Evolutionary conservation across 2,113 vertebrate species (phyloP), one percentile per base, ranked within the genome.

Genomic region (Chrysemys picta): DNA sequence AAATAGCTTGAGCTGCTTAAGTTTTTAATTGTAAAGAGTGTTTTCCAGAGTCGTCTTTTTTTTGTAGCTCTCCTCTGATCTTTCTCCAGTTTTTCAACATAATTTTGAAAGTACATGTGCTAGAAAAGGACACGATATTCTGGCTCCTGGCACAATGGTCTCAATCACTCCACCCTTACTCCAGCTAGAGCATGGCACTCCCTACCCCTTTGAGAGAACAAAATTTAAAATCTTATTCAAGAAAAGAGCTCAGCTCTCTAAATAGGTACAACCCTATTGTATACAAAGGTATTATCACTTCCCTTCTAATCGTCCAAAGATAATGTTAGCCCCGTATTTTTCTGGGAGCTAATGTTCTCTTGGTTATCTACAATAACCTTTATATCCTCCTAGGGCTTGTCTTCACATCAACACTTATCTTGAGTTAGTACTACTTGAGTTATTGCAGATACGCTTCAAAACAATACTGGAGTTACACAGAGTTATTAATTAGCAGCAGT

Each of bases 231-330:
- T 42, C 42, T 42, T 42, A 42, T 42, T 42, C 42, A 42, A 42
- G 42, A 42, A 42, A 42, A 42, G 42, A 42, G 42, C 42, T 42
- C 42, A 42, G 42, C 42, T 42, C 42, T 42, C 42, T 42, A 42
- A 42, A 42, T 42, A 42, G 42, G 42, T 42, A 42, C 42, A 42
- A 42, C 42, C 42, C 42, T 42, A 42, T 42, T 42, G 16, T 38
- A 72, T 72, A 35, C 35, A 22, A 72, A 38, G 5, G 35, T 72
- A 14, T 24, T 11, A 4, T 17, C 13, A 78, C 38, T 21, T 92
- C 27, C n/a, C 82, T 90, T 87, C 31, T 91, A 31, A 22, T 90
- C 31, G 2, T 88, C 93, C 57, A 91, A 80, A 38, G 65, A 62
- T 16, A 50, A 35, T 25, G 1, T 3, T 85, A 42, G 45, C 57